Evolutionary conservation across 2,797 vertebrate species (phyloP).

Genomic region (Molothrus ater): DNA sequence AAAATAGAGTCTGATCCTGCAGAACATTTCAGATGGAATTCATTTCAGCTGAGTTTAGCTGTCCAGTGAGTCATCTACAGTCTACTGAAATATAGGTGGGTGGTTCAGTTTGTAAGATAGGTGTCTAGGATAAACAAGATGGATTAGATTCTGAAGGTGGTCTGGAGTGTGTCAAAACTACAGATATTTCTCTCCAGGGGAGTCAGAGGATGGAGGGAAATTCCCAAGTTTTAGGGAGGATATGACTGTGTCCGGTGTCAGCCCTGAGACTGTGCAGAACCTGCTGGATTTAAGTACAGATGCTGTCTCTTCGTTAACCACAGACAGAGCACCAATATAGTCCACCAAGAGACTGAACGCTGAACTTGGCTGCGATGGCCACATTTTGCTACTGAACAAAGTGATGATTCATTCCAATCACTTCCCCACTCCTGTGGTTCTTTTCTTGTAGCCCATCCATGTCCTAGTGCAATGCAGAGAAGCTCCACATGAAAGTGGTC

Average conservation of each 20-base stretch:
- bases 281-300: background rate
- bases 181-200: background rate
- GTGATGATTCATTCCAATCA: background rate
- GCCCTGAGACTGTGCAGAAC: background rate
- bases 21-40: slow-evolving; percentile 27
- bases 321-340: background rate
- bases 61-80: slow-evolving; percentile 25
- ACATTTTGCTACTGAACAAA: background rate
- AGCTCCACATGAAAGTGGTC: background rate
- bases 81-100: background rate
- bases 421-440: background rate
- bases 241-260: background rate
- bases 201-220: background rate
- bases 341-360: background rate
- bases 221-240: background rate
- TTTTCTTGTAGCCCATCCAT: background rate
- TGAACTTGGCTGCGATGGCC: background rate
- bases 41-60: slow-evolving; percentile 11
- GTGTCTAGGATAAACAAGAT: slow-evolving; percentile 4
- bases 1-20: slow-evolving; percentile 6
- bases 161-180: background rate
- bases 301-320: background rate
- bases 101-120: background rate
- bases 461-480: background rate
- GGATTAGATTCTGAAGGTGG: background rate